Percentiles rank a stretch among this genome's conserved stretches.
phyloP scores from a whole-genome alignment of 2,888 invertebrate genomes.

The Diarsia dahlii region DNA sequence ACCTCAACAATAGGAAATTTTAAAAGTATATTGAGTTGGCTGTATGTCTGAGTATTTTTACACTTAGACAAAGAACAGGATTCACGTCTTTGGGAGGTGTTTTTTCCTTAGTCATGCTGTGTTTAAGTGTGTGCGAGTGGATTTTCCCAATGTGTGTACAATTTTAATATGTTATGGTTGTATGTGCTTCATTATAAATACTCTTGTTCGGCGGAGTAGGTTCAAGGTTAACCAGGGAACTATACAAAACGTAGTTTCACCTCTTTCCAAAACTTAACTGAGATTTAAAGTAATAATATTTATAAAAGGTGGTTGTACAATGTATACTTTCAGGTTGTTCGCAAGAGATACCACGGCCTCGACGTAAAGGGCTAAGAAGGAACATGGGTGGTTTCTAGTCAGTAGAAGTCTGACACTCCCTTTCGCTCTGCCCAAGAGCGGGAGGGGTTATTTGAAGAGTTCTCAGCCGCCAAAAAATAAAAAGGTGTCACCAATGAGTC shows the following conservation, averaged over 20 bases:
- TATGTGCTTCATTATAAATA: neutral
- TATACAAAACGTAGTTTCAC: neutral
- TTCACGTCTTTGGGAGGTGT: neutral
- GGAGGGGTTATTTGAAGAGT: no score
- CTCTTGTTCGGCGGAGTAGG: neutral
- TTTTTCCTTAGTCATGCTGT: neutral
- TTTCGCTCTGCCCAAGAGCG: no score
- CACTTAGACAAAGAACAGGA: neutral
- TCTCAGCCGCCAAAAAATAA: no score
- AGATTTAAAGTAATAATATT: neutral
- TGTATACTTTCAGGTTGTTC: no score
- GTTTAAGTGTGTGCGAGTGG: neutral
- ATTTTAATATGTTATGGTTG: neutral
- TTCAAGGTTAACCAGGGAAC: neutral
- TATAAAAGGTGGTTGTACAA: neutral
- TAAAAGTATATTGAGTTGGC: neutral
- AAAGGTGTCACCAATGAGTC: no score
- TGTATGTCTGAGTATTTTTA: neutral
- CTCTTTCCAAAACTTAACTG: neutral
- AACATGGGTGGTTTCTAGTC: no score
- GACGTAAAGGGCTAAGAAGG: no score
- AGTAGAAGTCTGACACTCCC: no score
- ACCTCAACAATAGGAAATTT: no score
- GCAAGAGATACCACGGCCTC: no score
- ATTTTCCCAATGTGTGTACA: neutral